phyloP scores from a whole-genome alignment of 53 echinoderm and acorn worm species.

The Hippasteria phrygiana region DNA sequence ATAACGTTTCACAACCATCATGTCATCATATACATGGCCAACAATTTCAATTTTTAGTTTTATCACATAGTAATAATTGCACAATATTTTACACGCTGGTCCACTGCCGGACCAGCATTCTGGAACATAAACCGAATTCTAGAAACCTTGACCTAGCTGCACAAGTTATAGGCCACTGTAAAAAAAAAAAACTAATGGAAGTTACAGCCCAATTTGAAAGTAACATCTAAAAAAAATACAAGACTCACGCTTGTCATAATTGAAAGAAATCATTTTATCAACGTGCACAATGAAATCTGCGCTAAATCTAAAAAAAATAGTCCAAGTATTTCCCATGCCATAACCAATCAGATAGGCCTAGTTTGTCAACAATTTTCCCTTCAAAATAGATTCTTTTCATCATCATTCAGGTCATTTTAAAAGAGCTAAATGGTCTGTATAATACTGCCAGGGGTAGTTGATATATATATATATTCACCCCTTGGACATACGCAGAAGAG shows the following conservation, averaged over 20 bases:
- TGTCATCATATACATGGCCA: slow-evolving; percentile 65
- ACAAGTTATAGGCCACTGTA: neutral
- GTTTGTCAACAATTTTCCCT: neutral
- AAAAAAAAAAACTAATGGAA: neutral
- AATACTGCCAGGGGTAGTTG: slow-evolving; percentile 32
- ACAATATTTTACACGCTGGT: slow-evolving; percentile 62
- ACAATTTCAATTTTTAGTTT: slow-evolving; percentile 18
- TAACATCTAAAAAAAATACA: neutral
- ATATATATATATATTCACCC: neutral
- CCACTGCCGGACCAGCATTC: slow-evolving; percentile 13
- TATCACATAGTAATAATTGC: slow-evolving; percentile 60
- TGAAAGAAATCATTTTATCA: neutral
- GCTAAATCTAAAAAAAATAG: slow-evolving; percentile 10
- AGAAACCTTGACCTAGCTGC: neutral
- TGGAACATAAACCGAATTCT: slow-evolving; percentile 7
- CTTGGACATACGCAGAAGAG: slow-evolving; percentile 21
- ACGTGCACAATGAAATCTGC: slow-evolving; percentile 1
- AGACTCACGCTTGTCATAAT: slow-evolving; percentile 4
- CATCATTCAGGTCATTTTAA: neutral
- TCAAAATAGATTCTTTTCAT: neutral
- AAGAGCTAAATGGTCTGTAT: slow-evolving; percentile 18
- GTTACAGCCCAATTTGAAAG: neutral
- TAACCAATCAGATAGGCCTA: neutral
- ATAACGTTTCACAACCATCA: slow-evolving; percentile 58
- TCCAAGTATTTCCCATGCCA: neutral